Percentiles rank a stretch among this genome's conserved stretches.
These are phyloP conservation scores for Palloptera scutellata DNA, from an alignment of 2,888 invertebrate genomes.

Conservation along the genomic window DNA sequence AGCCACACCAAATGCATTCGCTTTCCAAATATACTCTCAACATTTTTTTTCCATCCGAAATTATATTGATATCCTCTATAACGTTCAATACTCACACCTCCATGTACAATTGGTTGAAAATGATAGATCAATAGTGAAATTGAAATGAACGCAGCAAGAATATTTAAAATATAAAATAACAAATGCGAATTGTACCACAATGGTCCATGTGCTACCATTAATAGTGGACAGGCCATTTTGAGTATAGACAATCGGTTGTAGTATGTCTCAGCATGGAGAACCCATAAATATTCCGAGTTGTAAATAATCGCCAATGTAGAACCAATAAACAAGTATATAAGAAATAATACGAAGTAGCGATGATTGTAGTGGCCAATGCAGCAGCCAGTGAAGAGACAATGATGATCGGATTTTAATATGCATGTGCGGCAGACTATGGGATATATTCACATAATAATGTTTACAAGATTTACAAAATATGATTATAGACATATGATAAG, in stretches of 20 bases:
- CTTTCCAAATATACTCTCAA: slow-evolving; percentile 78
- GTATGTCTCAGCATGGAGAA: slow-evolving; percentile 47
- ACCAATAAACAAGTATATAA: slow-evolving; percentile 76
- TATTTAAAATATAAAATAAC: slow-evolving; percentile 75
- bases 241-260: slow-evolving; percentile 67
- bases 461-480: too few relatives aligned
- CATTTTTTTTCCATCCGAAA: slow-evolving; percentile 74
- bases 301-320: slow-evolving; percentile 75
- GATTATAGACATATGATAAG: background rate
- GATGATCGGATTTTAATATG: slow-evolving; percentile 83
- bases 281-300: slow-evolving; percentile 74
- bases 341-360: slow-evolving; percentile 83
- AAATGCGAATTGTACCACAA: slow-evolving; percentile 73
- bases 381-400: slow-evolving; percentile 86
- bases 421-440: slow-evolving; percentile 77
- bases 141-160: slow-evolving; percentile 74
- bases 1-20: slow-evolving; percentile 83
- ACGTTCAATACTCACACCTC: slow-evolving; percentile 70
- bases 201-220: slow-evolving; percentile 74
- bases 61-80: slow-evolving; percentile 68
- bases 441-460: background rate
- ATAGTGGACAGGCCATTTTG: slow-evolving; percentile 77
- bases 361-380: slow-evolving; percentile 88
- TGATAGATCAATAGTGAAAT: slow-evolving; percentile 75
- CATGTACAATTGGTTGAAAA: slow-evolving; percentile 72